Conservation (phyloP, 2,113 vertebrate species). For the Accipiter cooperii region DNA sequence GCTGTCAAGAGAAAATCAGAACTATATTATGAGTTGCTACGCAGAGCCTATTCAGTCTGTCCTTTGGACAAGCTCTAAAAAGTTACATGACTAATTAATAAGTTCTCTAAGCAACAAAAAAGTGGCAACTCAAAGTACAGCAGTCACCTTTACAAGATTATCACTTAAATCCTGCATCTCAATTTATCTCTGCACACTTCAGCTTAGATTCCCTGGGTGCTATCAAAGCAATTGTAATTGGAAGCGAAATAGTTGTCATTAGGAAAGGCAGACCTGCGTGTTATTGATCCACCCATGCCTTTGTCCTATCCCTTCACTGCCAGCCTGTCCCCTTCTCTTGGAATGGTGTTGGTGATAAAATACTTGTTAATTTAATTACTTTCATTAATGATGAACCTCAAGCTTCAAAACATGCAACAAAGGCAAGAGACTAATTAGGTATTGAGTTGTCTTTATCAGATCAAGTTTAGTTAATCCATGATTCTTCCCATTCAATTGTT, state of each 20-base stretch:
- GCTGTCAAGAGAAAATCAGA: not conserved
- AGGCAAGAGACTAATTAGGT: conserved; percentile 20
- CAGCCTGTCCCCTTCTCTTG: not conserved
- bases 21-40: not conserved
- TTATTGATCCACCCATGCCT: conserved; percentile 23
- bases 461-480: not conserved
- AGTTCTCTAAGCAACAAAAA: not conserved
- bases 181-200: not conserved
- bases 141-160: not conserved
- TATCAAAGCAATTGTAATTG: not conserved
- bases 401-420: not conserved
- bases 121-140: not conserved
- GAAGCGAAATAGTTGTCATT: not conserved
- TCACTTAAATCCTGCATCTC: not conserved
- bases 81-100: not conserved
- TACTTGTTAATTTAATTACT: conserved; percentile 46
- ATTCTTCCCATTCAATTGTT: not conserved
- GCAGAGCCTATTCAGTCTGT: not conserved
- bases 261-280: not conserved
- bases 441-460: not conserved
- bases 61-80: not conserved
- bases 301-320: not conserved
- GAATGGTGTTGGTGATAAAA: not conserved
- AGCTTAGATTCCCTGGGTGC: not conserved
- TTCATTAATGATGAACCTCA: conserved; percentile 21